Evolutionary conservation across 2,888 invertebrate species (phyloP), one percentile per base, ranked within the genome.

Genomic region (Linnaemya tessellans): DNA sequence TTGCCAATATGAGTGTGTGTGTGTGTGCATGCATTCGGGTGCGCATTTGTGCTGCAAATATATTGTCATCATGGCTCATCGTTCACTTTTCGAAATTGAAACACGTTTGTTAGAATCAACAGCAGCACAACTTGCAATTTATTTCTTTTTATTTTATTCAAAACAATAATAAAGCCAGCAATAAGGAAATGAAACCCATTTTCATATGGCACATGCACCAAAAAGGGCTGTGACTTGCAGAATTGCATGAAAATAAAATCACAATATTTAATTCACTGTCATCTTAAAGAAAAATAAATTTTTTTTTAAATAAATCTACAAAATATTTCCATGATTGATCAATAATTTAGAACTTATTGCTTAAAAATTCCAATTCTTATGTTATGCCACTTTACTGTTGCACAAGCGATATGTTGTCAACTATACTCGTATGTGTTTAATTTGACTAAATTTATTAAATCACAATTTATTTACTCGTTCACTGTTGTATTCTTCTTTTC

Each of bases 1-100:
- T 30, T 43, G 51, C 41, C 18, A 79, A 43, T 70, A 13, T n/a
- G 10, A 20, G 41, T 22, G n/a, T 56, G 20, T 64, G 18, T 70
- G n/a, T n/a, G 10, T 20, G 41, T 22, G 13, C 56, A n/a, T 64
- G 18, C 11, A 60, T 35, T 41, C 11, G 43, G 9, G 38, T 51
- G 49, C 38, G 25, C 41, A 18, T 46, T 13, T 20, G 13, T 51
- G 38, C 60, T 60, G 11, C 49, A 68, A 67, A 49, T 65, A 67
- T n/a, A 49, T 67, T 80, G 74, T 80, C 67, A 74, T 74, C 65
- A 58, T 67, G 65, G 80, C 49, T 74, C 51, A 80, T 60, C 74
- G 49, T 68, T 67, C 58, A 41, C 46, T 77, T 67, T 77, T 49
- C 25, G 25, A 54, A 46, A 56, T 65, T 77, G 75, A 65, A 65